Conservation (phyloP, 2,113 vertebrate genomes). For the Thermophis baileyi region DNA sequence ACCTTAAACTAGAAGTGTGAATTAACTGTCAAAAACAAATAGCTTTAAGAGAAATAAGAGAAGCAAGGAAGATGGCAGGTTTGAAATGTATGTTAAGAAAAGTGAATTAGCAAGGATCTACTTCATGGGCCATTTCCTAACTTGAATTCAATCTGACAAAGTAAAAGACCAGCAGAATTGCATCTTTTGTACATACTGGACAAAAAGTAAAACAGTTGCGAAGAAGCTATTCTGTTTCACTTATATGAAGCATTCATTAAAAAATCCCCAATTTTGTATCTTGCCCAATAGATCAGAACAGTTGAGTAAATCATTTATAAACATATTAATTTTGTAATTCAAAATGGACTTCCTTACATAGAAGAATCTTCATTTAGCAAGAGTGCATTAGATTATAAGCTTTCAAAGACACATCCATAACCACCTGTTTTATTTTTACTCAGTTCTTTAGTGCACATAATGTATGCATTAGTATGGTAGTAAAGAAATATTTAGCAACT, state of each 20-base stretch:
- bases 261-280: slow-evolving; percentile 24
- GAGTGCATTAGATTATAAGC: not conserved
- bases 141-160: slow-evolving; percentile 19
- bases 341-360: slow-evolving; percentile 26
- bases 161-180: slow-evolving; percentile 7
- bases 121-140: slow-evolving; percentile 11
- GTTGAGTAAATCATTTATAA: slow-evolving; percentile 43
- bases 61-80: not conserved
- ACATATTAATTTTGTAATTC: slow-evolving; percentile 2
- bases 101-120: not conserved
- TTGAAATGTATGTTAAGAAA: not conserved
- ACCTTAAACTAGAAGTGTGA: not conserved
- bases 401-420: not conserved
- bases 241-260: not conserved
- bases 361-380: not conserved
- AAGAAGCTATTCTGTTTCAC: slow-evolving; percentile 30
- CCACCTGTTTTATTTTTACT: not conserved
- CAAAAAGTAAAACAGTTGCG: not conserved
- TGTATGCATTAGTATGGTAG: too few species aligned
- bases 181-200: slow-evolving; percentile 13
- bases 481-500: too few species aligned
- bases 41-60: not conserved
- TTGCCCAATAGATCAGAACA: slow-evolving; percentile 42
- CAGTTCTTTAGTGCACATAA: not conserved
- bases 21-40: not conserved